Base-by-base conservation (phyloP, 2,797 vertebrate genomes). In the Hippoglossus hippoglossus region DNA sequence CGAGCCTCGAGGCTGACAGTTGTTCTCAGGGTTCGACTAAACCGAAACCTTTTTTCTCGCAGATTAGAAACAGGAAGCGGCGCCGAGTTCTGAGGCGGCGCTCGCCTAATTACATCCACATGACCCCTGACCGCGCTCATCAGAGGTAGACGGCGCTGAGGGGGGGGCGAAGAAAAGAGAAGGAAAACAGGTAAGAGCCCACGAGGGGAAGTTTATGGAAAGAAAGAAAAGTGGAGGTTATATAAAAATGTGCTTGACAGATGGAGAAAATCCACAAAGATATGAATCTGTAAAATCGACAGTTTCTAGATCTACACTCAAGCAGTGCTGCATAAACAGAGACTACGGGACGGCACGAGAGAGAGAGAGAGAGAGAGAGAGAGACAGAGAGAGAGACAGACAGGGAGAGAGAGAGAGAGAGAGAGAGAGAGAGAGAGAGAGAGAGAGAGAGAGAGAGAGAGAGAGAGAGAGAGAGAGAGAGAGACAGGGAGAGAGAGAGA, bases 41-140 rank as follows among this genome's bases (percentile, higher is more conserved):
- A 52, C 73, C 63, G 73, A 44, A 67, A 77, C 54, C 84, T 71
- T 71, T 75, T 85, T 79, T 80, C 83, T 74, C 25, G 31, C 36
- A 82, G 75, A 83, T 83, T 77, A 86, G 83, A 89, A 88, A 88
- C 84, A 89, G 87, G 85, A 87, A 88, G 72, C 59, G 6, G 69
- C 65, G 65, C 64, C 13, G 51, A 72, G 71, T 24, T 76, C 70
- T 44, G 63, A 75, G 82, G 73, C 77, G 72, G 74, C 46, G 60
- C 69, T 73, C 80, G 68, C 58, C 67, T 89, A 88, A 93, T 88
- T 74, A 82, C 75, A 85, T 86, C 77, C 88, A 89, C 85, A 72
- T 65, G 83, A 88, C 91, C 81, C 84, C 75, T 81, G 83, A 87
- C 84, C 75, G 50, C 67, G 58, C 73, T 81, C 82, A 70, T 83